phyloP scores from a whole-genome alignment of 23 tunicate genomes.

The Oikopleura vanhoeffeni region DNA sequence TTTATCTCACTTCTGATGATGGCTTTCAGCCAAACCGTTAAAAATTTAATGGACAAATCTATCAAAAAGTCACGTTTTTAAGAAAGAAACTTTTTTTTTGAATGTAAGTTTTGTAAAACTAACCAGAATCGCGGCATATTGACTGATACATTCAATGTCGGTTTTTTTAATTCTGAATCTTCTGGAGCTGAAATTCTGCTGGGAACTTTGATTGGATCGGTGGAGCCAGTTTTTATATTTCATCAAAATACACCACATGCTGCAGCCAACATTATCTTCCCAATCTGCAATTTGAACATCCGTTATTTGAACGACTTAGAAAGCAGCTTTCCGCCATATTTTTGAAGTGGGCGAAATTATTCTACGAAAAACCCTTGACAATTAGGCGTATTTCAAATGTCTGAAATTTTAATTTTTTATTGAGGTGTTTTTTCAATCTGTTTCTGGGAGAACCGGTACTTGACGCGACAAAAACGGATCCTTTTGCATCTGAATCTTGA shows the following conservation, averaged over 20 bases:
- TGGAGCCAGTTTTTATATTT: not conserved
- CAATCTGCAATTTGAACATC: not conserved
- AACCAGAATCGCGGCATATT: not conserved
- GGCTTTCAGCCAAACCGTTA: too few relatives aligned
- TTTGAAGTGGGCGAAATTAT: not conserved
- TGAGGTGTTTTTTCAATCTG: too few relatives aligned
- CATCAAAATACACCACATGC: not conserved
- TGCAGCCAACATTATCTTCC: not conserved
- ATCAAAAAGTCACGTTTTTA: too few relatives aligned
- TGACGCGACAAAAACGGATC: too few relatives aligned
- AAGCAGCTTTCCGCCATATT: not conserved
- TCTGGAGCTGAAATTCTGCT: not conserved
- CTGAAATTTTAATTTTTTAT: too few relatives aligned
- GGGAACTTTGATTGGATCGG: not conserved
- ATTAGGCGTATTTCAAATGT: not conserved
- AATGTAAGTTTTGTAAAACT: too few relatives aligned
- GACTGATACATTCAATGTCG: not conserved
- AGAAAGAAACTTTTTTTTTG: too few relatives aligned
- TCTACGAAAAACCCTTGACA: not conserved
- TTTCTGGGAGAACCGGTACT: too few relatives aligned
- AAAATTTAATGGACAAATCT: too few relatives aligned
- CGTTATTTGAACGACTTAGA: not conserved
- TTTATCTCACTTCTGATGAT: too few relatives aligned
- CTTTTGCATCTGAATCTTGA: too few relatives aligned
- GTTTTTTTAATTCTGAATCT: not conserved